These are phyloP conservation scores for Xenentodon cancila DNA, from an alignment of 2,797 vertebrate species.

Conservation along the genomic window DNA sequence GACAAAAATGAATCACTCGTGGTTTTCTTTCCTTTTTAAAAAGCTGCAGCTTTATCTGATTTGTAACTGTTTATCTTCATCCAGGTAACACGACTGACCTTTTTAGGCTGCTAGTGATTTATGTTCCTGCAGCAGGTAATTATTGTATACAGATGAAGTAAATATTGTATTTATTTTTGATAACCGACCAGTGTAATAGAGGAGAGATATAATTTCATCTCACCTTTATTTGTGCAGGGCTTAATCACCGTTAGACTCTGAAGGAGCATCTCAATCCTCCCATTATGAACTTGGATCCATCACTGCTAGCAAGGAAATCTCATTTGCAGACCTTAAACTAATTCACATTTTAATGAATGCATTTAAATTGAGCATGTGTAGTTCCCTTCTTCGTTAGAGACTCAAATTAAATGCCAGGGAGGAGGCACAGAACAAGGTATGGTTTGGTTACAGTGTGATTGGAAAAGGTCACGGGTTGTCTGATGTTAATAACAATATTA, in stretches of 20 bases:
- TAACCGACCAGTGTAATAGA: neutral
- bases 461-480: neutral
- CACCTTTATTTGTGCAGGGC: constrained; percentile 10
- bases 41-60: constrained; percentile 16
- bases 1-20: too few relatives aligned
- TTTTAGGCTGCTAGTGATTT: constrained; percentile 39
- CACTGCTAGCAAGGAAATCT: constrained; percentile 1
- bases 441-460: neutral
- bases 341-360: constrained; percentile 13
- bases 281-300: constrained; percentile 2
- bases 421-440: neutral
- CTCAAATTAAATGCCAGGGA: constrained; percentile 1
- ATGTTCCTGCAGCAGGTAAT: constrained; percentile 36
- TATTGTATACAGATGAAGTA: constrained; percentile 26
- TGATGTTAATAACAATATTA: neutral
- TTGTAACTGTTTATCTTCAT: constrained; percentile 29
- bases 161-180: constrained; percentile 41
- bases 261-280: constrained; percentile 7
- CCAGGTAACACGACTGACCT: constrained; percentile 36
- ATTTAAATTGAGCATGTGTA: constrained; percentile 9
- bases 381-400: constrained; percentile 7
- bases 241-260: constrained; percentile 24
- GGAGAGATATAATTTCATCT: constrained; percentile 21
- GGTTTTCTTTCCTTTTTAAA: neutral
- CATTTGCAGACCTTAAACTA: constrained; percentile 12